Conservation (phyloP, 1,140 invertebrate genomes). For the Notospermus geniculatus region DNA sequence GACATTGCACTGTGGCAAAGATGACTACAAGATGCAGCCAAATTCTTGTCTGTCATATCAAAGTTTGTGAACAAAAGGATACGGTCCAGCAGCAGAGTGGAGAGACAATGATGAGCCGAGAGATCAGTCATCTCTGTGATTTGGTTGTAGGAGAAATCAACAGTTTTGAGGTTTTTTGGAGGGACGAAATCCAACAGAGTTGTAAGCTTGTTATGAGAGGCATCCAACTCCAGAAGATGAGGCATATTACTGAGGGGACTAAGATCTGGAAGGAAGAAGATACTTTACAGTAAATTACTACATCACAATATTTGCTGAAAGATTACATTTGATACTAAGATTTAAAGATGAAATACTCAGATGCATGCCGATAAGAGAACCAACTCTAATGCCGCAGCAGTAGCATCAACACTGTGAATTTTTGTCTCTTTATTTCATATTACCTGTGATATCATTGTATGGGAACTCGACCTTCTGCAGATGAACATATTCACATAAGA, state of each 20-base stretch:
- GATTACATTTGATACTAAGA: not conserved
- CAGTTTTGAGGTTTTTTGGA: constrained; percentile 47
- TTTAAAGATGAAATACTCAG: not conserved
- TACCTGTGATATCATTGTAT: constrained; percentile 53
- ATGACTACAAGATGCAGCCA: too few species aligned
- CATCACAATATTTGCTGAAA: not conserved
- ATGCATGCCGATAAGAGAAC: constrained; percentile 7
- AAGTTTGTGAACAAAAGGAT: constrained; percentile 35
- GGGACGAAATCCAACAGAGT: constrained; percentile 48
- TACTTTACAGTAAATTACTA: constrained; percentile 5
- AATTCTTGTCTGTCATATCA: not conserved
- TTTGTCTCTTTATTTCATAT: constrained; percentile 5
- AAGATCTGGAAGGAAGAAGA: constrained; percentile 53
- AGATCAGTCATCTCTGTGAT: constrained; percentile 49
- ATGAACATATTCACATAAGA: constrained; percentile 42
- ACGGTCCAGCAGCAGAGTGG: constrained; percentile 48
- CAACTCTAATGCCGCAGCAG: too few species aligned
- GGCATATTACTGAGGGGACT: constrained; percentile 42
- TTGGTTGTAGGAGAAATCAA: constrained; percentile 50
- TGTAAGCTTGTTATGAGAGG: constrained; percentile 50
- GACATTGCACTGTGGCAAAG: too few species aligned
- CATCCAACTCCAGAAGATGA: constrained; percentile 48
- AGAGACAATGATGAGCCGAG: constrained; percentile 45
- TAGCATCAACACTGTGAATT: too few species aligned
- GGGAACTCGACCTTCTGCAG: constrained; percentile 52